A percentile compares a stretch with the other conserved stretches of the same genome.
phyloP scores from a whole-genome alignment of 2,113 vertebrate species.

The Cromileptes altivelis region DNA sequence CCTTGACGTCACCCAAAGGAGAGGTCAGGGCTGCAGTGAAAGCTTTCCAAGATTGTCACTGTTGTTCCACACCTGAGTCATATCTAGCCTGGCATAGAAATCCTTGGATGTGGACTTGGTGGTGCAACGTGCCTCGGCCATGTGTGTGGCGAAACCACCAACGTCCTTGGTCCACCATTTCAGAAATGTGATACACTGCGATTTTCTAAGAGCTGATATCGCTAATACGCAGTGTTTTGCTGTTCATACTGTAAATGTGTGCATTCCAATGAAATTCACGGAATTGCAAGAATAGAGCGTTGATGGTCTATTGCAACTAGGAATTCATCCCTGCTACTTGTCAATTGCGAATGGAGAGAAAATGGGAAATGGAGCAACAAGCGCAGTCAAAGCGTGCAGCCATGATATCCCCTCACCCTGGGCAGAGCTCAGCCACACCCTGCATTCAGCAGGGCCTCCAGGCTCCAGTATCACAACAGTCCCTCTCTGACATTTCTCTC shows the following conservation, averaged over 20 bases:
- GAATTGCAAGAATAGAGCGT: constrained; percentile 32
- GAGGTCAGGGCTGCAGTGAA: constrained; percentile 7
- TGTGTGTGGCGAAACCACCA: not conserved
- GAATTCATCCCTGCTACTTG: constrained; percentile 52
- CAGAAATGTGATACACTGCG: not conserved
- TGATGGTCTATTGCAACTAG: constrained; percentile 76
- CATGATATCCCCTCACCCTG: constrained; percentile 60
- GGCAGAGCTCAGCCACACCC: constrained; percentile 67
- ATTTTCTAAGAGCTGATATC: not conserved
- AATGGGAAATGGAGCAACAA: constrained; percentile 25
- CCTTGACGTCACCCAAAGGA: not conserved
- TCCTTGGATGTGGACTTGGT: not conserved
- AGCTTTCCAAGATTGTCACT: constrained; percentile 18
- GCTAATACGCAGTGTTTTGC: not conserved
- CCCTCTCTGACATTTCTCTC: constrained; percentile 53
- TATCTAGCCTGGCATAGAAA: not conserved
- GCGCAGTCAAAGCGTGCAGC: constrained; percentile 32
- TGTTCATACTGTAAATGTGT: constrained; percentile 4
- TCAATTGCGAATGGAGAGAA: constrained; percentile 33
- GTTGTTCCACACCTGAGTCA: constrained; percentile 36
- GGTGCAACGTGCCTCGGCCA: not conserved
- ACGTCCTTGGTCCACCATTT: not conserved
- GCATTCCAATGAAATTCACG: constrained; percentile 7
- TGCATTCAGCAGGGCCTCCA: constrained; percentile 60
- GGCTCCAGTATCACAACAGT: constrained; percentile 67